Percentiles rank a stretch among this genome's conserved stretches.
Conservation (phyloP, 2,113 vertebrate species). For the Misgurnus anguillicaudatus region DNA sequence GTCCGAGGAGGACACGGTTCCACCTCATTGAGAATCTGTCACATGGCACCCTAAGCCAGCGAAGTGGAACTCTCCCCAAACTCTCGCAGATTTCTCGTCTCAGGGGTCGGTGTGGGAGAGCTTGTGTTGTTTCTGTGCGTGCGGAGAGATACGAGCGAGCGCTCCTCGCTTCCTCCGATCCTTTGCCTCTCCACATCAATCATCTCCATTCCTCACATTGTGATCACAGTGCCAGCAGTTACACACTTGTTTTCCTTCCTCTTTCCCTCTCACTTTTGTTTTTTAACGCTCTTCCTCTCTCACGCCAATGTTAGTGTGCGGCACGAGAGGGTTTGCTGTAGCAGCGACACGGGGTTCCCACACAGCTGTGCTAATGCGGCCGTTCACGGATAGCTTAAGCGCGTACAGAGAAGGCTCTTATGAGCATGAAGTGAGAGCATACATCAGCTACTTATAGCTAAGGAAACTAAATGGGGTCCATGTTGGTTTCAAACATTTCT, state of each 20-base stretch:
- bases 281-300: slow-evolving; percentile 13
- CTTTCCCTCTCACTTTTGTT: slow-evolving; percentile 13
- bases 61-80: slow-evolving; percentile 30
- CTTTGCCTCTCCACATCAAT: slow-evolving; percentile 36
- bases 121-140: slow-evolving; percentile 42
- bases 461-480: too few species aligned
- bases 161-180: slow-evolving; percentile 31
- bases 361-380: slow-evolving; percentile 72
- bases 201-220: slow-evolving; percentile 39
- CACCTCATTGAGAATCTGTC: slow-evolving; percentile 66
- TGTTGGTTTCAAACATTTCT: too few species aligned
- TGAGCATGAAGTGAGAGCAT: slow-evolving; percentile 80
- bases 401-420: slow-evolving; percentile 68
- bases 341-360: slow-evolving; percentile 72
- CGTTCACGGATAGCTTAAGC: slow-evolving; percentile 68
- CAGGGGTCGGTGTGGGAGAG: slow-evolving; percentile 26
- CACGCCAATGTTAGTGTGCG: slow-evolving; percentile 49
- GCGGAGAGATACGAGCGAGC: slow-evolving; percentile 16
- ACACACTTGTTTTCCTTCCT: slow-evolving; percentile 18
- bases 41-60: slow-evolving; percentile 48
- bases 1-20: slow-evolving; percentile 68
- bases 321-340: slow-evolving; percentile 67
- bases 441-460: slow-evolving; percentile 71
- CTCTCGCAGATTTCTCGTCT: slow-evolving; percentile 21
- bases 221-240: slow-evolving; percentile 32